phyloP scores from a whole-genome alignment of 2,888 invertebrate genomes.

The Nemotelus pantherinus region DNA sequence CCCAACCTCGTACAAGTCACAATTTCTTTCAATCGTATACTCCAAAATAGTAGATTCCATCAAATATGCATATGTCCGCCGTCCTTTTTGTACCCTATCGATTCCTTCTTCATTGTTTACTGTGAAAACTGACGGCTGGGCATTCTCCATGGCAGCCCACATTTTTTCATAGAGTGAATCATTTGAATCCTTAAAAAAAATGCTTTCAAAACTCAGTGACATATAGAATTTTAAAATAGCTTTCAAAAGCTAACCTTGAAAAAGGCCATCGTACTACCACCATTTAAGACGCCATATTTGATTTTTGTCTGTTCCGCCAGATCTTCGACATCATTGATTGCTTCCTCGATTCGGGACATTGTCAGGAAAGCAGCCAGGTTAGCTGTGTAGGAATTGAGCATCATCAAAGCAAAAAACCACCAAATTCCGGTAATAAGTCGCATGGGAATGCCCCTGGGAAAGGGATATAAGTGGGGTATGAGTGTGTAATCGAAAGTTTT shows the following conservation, averaged over 20 bases:
- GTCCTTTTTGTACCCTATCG: conserved; percentile 81
- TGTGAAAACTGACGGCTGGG: conserved; percentile 84
- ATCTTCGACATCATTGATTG: conserved; percentile 92
- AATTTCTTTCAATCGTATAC: conserved; percentile 86
- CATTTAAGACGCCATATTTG: conserved; percentile 90
- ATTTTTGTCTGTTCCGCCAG: conserved; percentile 93
- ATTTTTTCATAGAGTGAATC: conserved; percentile 89
- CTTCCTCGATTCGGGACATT: conserved; percentile 85
- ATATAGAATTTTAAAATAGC: background rate
- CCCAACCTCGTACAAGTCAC: conserved; percentile 85
- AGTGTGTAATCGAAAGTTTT: background rate
- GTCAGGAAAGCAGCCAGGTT: conserved; percentile 94
- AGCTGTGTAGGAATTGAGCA: conserved; percentile 93
- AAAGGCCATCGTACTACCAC: conserved; percentile 90
- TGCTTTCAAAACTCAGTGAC: background rate
- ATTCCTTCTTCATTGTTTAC: conserved; percentile 87
- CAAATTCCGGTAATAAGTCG: conserved; percentile 88
- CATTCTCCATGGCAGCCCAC: conserved; percentile 91
- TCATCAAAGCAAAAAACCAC: conserved; percentile 94
- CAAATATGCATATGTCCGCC: conserved; percentile 88
- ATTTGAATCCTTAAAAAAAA: conserved; percentile 77
- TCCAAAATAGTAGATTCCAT: conserved; percentile 97
- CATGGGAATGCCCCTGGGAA: conserved; percentile 84
- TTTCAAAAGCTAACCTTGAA: conserved; percentile 74
- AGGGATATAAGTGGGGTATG: background rate